Evolutionary conservation across 2,113 vertebrate species (phyloP).

Genomic region (Takifugu flavidus): DNA sequence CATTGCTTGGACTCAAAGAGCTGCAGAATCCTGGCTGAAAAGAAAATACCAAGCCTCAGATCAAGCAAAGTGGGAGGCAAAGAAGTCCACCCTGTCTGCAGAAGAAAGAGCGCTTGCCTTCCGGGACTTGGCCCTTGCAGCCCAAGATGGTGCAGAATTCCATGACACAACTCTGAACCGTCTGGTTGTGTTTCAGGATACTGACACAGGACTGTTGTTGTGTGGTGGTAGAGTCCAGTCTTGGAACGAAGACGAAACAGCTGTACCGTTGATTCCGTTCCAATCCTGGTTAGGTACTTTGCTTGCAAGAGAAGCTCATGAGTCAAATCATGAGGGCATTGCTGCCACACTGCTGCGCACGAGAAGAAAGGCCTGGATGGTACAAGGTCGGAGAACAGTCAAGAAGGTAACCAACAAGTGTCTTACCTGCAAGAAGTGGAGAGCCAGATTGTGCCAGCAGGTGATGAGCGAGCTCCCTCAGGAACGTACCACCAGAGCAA

Average conservation of each 20-base stretch:
- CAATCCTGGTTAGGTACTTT: conserved; percentile 13
- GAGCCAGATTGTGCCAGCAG: conserved; percentile 1
- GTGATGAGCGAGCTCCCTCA: conserved; percentile 18
- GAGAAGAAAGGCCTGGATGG: conserved; percentile 5
- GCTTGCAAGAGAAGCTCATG: conserved; percentile 17
- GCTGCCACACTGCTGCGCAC: conserved; percentile 4
- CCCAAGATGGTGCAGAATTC: conserved; percentile 8
- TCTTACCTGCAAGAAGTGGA: not conserved
- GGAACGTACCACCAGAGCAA: conserved; percentile 2
- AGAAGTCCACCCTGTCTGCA: too few relatives aligned
- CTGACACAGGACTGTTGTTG: conserved; percentile 10
- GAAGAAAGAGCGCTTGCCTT: not conserved
- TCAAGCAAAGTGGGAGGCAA: too few relatives aligned
- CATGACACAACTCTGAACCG: conserved; percentile 13
- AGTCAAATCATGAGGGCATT: conserved; percentile 15
- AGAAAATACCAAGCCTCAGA: too few relatives aligned
- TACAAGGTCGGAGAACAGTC: conserved; percentile 5
- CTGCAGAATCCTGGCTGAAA: too few relatives aligned
- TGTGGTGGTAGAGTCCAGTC: conserved; percentile 29
- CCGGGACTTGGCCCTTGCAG: not conserved
- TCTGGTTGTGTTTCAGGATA: conserved; percentile 12
- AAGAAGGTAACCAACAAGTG: conserved; percentile 1
- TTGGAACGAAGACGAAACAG: conserved; percentile 8
- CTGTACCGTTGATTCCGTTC: conserved; percentile 23
- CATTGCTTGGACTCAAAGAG: too few relatives aligned